Base-by-base conservation (phyloP, 2,113 vertebrate species). In the Cyanoderma ruficeps region DNA sequence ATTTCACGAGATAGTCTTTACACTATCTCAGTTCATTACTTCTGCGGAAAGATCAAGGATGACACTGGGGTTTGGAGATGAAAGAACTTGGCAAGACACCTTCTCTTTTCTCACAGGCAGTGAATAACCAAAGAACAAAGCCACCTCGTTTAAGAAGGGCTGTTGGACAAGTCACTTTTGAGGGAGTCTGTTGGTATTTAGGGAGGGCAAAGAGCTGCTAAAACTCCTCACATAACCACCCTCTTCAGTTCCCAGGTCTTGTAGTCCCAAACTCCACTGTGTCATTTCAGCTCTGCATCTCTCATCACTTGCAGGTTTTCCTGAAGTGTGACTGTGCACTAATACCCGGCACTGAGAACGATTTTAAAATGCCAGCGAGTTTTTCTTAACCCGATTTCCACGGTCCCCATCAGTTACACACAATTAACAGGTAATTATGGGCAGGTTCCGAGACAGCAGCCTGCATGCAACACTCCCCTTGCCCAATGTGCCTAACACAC, bases 31-130 rank as follows among this genome's bases (percentile, higher is more conserved):
- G 44, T 61, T 78, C 63, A 83, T 88, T 96, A 65, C 46, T 80
- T 83, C 63, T 72, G 57, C 41, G 70, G 87, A 69, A 85, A 91
- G 90, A 95, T 83, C 31, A 57, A 87, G 90, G 88, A 69, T 85
- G 76, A 82, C 67, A 11, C 33, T 4, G 39, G 56, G 37, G 22
- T 83, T 57, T 46, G 68, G 88, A 92, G 92, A 84, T 76, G 82
- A 88, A 90, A 95, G 90, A 61, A 69, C 67, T 55, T 61, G 57
- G 65, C 60, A 53, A 94, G 37, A 69, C 85, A 76, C 88, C 61
- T 75, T 88, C 64, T 81, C 83, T 70, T 65, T 70, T 60, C 90
- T 85, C 49, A 47, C 57, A 64, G n/a, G 24, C 46, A 80, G 42
- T 9, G 47, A 84, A 44, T n/a, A 71, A 46, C 57, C 39, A 30